phyloP scores from a whole-genome alignment of 2,797 vertebrate genomes.

The Scomberomorus guttatus region DNA sequence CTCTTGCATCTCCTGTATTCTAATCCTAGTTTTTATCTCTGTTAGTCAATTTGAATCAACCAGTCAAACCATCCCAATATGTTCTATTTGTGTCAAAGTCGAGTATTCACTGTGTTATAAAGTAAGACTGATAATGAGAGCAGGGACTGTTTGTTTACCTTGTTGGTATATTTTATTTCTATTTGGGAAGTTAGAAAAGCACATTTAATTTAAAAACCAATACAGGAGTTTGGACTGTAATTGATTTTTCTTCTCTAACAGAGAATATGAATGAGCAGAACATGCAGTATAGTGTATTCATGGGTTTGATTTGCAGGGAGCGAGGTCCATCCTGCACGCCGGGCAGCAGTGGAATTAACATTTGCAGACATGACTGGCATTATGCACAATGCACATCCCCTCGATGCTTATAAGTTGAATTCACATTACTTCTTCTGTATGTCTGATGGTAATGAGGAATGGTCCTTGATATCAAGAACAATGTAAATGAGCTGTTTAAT shows the following conservation, averaged over 20 bases:
- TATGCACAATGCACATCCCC: neutral
- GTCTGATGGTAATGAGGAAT: slow-evolving; percentile 32
- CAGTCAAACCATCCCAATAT: neutral
- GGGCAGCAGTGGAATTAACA: neutral
- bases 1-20: neutral
- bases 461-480: slow-evolving; percentile 34
- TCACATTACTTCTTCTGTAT: slow-evolving; percentile 30
- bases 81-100: neutral
- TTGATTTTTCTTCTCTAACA: slow-evolving; percentile 6
- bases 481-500: slow-evolving; percentile 45
- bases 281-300: neutral
- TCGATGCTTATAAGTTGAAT: slow-evolving; percentile 35
- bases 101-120: neutral
- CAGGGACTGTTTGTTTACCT: neutral
- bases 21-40: neutral
- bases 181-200: neutral
- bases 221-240: neutral
- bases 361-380: slow-evolving; percentile 23
- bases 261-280: slow-evolving; percentile 15
- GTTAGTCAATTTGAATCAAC: neutral
- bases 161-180: neutral
- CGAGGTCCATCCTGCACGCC: neutral
- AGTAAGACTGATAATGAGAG: neutral
- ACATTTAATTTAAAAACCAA: neutral
- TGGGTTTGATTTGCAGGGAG: slow-evolving; percentile 17